Evolutionary conservation across 2,113 vertebrate species (phyloP).

Genomic region (Alces alces): DNA sequence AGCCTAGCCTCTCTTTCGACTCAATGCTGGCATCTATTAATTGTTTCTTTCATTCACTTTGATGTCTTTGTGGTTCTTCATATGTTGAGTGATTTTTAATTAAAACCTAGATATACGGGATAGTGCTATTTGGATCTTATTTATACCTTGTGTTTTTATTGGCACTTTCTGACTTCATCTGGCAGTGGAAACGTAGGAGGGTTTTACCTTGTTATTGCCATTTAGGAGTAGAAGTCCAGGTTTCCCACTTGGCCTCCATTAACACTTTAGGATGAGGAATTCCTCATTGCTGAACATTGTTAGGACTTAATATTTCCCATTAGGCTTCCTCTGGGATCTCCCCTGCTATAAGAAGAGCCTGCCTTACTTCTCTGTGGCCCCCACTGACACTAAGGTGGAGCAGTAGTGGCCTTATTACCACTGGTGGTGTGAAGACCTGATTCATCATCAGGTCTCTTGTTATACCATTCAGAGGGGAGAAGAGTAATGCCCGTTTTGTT

Average conservation of each 20-base stretch:
- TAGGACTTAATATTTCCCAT: neutral
- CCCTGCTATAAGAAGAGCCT: neutral
- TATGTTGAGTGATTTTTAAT: neutral
- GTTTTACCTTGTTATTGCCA: neutral
- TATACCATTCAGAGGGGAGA: neutral
- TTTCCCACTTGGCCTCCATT: neutral
- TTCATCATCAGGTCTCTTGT: neutral
- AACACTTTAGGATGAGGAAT: neutral
- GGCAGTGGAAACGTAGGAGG: accelerated
- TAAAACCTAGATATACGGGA: neutral
- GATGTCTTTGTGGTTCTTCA: neutral
- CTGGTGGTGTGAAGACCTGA: neutral
- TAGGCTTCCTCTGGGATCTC: neutral
- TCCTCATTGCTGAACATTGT: neutral
- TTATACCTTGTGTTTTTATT: neutral
- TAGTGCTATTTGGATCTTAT: neutral
- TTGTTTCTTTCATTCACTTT: neutral
- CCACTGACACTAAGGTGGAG: neutral
- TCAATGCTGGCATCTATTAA: neutral
- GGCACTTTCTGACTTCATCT: neutral
- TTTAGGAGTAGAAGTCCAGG: neutral
- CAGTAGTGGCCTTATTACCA: neutral
- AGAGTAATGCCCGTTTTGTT: neutral
- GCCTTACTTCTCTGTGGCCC: neutral
- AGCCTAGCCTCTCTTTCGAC: neutral